phyloP scores from a whole-genome alignment of 2,888 invertebrate genomes.

The Amphipyra tragopoginis region DNA sequence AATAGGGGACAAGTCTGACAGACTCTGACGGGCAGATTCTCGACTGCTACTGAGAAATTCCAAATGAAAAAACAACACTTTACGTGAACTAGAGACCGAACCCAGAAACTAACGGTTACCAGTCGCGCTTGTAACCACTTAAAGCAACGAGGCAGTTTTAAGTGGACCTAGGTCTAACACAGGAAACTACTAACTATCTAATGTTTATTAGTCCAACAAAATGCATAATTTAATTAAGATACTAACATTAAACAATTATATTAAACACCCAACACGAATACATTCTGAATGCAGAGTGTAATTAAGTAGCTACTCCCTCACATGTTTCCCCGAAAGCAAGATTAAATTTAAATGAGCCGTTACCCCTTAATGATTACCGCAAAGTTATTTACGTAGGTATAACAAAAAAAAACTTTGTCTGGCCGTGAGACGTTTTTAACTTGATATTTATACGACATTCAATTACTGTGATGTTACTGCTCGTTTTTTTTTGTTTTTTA shows the following conservation, averaged over 20 bases:
- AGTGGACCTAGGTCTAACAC: too few relatives aligned
- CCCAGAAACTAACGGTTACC: too few relatives aligned
- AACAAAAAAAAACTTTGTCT: constrained; percentile 42
- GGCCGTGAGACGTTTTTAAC: constrained; percentile 5
- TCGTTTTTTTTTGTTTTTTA: not conserved
- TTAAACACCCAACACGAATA: constrained; percentile 27
- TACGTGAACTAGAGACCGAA: too few relatives aligned
- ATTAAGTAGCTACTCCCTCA: constrained; percentile 34
- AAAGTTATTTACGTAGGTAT: constrained; percentile 50
- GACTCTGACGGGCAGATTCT: too few relatives aligned
- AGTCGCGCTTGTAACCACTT: too few relatives aligned
- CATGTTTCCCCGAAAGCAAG: constrained; percentile 45
- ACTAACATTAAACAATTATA: constrained; percentile 8
- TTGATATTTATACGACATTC: constrained; percentile 33
- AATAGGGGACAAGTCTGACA: too few relatives aligned
- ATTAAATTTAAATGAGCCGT: constrained; percentile 60
- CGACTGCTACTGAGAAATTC: too few relatives aligned
- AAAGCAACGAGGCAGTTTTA: too few relatives aligned
- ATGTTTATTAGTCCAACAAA: constrained; percentile 1
- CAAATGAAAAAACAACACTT: too few relatives aligned
- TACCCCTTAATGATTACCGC: constrained; percentile 51
- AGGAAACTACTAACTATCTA: too few relatives aligned
- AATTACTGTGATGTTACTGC: constrained; percentile 3
- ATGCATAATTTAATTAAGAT: constrained; percentile 10
- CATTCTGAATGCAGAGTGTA: constrained; percentile 18